Conservation (phyloP, 2,888 invertebrate species). For the Diarsia mendica region DNA sequence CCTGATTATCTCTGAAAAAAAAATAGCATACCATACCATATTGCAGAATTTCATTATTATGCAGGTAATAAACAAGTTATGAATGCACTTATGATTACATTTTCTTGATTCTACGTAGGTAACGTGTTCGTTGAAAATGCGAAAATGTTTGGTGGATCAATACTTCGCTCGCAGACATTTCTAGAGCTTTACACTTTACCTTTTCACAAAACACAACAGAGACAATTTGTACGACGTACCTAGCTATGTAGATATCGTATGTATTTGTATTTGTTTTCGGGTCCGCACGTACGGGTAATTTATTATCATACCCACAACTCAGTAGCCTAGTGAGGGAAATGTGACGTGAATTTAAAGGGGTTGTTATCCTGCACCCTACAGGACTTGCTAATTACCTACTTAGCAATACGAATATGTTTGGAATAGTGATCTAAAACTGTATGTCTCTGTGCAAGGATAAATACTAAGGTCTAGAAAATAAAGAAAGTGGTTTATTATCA, state of each 20-base stretch:
- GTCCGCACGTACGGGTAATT: constrained; percentile 38
- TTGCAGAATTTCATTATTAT: background rate
- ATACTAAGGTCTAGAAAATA: background rate
- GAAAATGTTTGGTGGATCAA: background rate
- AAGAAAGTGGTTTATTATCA: background rate
- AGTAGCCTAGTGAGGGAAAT: constrained; percentile 9
- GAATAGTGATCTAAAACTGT: background rate
- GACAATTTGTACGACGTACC: background rate
- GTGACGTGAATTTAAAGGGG: constrained; percentile 7
- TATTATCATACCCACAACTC: constrained; percentile 33
- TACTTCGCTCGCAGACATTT: constrained; percentile 6
- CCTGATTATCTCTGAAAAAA: background rate
- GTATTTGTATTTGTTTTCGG: constrained; percentile 24
- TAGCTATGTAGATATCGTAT: background rate
- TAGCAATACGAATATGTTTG: background rate
- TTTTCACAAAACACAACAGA: background rate
- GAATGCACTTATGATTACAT: background rate
- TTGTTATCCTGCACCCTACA: background rate
- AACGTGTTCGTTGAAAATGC: background rate
- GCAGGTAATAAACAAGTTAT: background rate
- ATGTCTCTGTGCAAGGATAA: background rate
- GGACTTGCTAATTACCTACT: background rate
- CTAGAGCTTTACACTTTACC: background rate
- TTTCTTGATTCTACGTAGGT: background rate
- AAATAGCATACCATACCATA: background rate